phyloP scores from a whole-genome alignment of 2,888 invertebrate species.

The Cheilosia impressa region DNA sequence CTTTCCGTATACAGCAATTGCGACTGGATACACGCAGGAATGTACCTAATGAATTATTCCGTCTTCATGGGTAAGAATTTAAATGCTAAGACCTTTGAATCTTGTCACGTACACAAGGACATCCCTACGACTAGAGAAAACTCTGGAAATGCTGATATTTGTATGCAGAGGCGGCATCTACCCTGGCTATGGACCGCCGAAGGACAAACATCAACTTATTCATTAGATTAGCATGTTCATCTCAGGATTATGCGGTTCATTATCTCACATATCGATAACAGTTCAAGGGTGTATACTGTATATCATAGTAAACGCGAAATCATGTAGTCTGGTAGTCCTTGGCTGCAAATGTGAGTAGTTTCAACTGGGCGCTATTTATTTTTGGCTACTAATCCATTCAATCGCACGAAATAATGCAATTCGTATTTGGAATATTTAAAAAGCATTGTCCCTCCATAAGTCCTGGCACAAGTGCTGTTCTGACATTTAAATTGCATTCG shows the following conservation, averaged over 20 bases:
- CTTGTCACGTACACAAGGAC: conserved; percentile 2
- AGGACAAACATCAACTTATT: not conserved
- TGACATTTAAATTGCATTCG: not conserved
- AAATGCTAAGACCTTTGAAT: not conserved
- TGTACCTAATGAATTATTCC: not conserved
- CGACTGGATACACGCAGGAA: not conserved
- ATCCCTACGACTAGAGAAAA: not conserved
- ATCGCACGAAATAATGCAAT: too few relatives aligned
- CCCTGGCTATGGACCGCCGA: not conserved
- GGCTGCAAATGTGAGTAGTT: not conserved
- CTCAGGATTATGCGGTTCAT: conserved; percentile 2
- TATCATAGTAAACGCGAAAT: not conserved
- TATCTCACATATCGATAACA: not conserved
- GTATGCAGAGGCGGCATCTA: not conserved
- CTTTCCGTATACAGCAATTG: too few relatives aligned
- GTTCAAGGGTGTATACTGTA: not conserved
- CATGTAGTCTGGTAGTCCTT: not conserved
- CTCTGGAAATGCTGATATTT: not conserved
- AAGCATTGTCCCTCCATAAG: too few relatives aligned
- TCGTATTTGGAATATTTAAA: too few relatives aligned
- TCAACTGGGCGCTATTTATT: too few relatives aligned
- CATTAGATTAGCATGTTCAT: conserved; percentile 1
- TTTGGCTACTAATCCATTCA: too few relatives aligned
- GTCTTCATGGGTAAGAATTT: not conserved
- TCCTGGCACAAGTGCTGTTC: not conserved